Base-by-base conservation (phyloP, 2,888 invertebrate species). In the Campaea margaritaria region DNA sequence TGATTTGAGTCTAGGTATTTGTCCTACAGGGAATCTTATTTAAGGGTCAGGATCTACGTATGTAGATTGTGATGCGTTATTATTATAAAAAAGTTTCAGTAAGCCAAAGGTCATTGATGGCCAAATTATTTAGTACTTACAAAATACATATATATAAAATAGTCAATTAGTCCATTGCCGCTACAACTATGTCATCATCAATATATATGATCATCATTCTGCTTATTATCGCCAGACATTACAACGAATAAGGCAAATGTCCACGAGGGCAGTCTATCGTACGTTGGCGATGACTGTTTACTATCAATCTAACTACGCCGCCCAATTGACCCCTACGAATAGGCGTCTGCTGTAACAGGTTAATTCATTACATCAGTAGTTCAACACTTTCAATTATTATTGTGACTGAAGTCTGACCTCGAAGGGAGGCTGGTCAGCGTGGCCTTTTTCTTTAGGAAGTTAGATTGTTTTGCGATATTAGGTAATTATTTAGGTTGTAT, bases 361-460 rank as follows among this genome's bases (percentile, higher is more conserved):
- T 83, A 78, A 71, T 71, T 72, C 75, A 76, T 89, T 89, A 86
- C 90, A 81, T 90, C 89, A 90, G 84, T 73, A 82, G 87, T 83
- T 87, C 84, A 83, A 78, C 79, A 83, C 80, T 83, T 86, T 85
- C 82, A 87, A 85, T 86, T 79, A 77, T 70, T 21, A 8, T 28
- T n/a, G n/a, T n/a, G n/a, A n/a, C n/a, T n/a, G n/a, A n/a, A n/a
- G n/a, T 36, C 45, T 70, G 70, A 73, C 72, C 68, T 75, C 67
- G 57, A 64, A 68, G 65, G 67, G 61, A 50, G 39, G 38, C 53
- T 42, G 10, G 31, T 10, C 10, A 7, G 31, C 7, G 4, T 31
- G 42, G 13, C 15, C 43, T 44, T 55, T 58, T 55, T 54, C 53
- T 50, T 57, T 59, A 58, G 52, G 47, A 64, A 59, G 51, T 51